Evolutionary conservation across 2,797 vertebrate genomes (phyloP).

Genomic region (Gastrophryne carolinensis): DNA sequence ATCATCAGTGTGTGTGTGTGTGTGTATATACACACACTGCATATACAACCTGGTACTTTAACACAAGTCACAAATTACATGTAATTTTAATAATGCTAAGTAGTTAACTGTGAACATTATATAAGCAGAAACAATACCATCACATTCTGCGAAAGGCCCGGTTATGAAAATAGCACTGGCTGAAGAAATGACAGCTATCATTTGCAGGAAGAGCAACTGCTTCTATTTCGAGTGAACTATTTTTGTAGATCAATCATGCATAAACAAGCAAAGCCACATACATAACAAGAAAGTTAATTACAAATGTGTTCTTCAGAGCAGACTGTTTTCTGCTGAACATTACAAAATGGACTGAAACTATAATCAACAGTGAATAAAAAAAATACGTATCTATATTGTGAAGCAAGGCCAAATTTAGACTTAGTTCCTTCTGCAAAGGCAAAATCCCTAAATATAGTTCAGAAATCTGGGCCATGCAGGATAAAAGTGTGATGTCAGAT

Average conservation of each 20-base stretch:
- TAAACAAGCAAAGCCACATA: slow-evolving; percentile 24
- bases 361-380: slow-evolving; percentile 9
- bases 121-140: neutral
- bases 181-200: slow-evolving; percentile 20
- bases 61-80: no score
- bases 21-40: no score
- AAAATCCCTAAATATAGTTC: slow-evolving; percentile 33
- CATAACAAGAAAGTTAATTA: slow-evolving; percentile 30
- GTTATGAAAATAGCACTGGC: neutral
- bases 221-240: slow-evolving; percentile 14
- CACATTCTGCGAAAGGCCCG: neutral
- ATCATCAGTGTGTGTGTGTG: no score
- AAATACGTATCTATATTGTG: slow-evolving; percentile 2
- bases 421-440: slow-evolving; percentile 6
- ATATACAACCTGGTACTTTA: no score
- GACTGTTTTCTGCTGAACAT: slow-evolving; percentile 14
- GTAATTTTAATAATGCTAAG: no score
- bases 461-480: slow-evolving; percentile 33
- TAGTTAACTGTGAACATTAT: no score
- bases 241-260: slow-evolving; percentile 32
- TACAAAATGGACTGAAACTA: slow-evolving; percentile 16
- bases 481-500: slow-evolving; percentile 15
- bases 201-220: neutral
- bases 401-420: slow-evolving; percentile 13
- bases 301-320: slow-evolving; percentile 1